Percentiles rank a stretch among this genome's conserved stretches.
Conservation (phyloP, 2,888 invertebrate genomes). For the Sipha maydis region DNA sequence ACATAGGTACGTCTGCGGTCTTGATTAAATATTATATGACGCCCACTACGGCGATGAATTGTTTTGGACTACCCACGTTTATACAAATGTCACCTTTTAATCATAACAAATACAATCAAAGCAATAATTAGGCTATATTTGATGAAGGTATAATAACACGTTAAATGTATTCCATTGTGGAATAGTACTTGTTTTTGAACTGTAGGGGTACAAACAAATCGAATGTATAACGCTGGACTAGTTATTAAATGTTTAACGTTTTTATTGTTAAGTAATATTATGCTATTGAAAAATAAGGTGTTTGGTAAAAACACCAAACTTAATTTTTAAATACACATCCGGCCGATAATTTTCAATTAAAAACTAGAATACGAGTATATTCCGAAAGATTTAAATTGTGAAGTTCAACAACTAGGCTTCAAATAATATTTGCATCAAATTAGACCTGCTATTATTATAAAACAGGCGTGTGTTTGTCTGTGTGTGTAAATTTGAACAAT, state of each 20-base stretch:
- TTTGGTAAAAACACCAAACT: too few species aligned
- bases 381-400: too few species aligned
- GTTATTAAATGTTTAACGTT: neutral
- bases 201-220: neutral
- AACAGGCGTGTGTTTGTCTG: too few species aligned
- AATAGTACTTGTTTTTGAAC: neutral
- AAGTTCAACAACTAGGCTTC: too few species aligned
- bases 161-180: neutral
- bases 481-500: too few species aligned
- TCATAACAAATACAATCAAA: conserved; percentile 4
- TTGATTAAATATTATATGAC: conserved; percentile 26
- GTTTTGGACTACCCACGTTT: conserved; percentile 26
- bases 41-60: conserved; percentile 32
- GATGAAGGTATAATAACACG: neutral
- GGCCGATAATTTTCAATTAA: too few species aligned
- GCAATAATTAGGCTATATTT: conserved; percentile 15
- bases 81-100: conserved; percentile 37
- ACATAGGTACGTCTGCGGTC: neutral
- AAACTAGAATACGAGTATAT: too few species aligned
- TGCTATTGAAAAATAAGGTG: neutral
- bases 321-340: too few species aligned
- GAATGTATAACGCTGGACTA: neutral
- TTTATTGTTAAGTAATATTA: neutral
- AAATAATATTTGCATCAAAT: too few species aligned
- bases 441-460: too few species aligned